Conservation (phyloP, 2,888 invertebrate genomes). For the Nemurella pictetii region DNA sequence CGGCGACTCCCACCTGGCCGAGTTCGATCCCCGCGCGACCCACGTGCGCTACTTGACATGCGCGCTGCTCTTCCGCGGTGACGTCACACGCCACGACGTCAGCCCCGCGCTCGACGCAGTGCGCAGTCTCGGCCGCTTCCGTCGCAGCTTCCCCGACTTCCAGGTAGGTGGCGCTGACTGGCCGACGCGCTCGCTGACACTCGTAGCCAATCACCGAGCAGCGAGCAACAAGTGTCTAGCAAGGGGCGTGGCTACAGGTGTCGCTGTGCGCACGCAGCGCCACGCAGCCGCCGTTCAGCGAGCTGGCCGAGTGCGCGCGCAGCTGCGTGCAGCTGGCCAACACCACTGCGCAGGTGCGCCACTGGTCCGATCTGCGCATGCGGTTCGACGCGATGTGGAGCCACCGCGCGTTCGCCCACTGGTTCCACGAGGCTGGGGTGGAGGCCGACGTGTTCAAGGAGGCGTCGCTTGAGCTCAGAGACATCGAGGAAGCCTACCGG, state of each 20-base stretch:
- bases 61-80: neutral
- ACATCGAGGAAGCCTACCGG: neutral
- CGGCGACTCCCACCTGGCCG: neutral
- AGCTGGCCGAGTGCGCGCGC: neutral
- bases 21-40: neutral
- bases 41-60: neutral
- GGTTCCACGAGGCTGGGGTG: neutral
- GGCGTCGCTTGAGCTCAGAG: neutral
- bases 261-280: neutral
- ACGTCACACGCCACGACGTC: neutral
- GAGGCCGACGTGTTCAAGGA: neutral
- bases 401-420: neutral
- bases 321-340: neutral
- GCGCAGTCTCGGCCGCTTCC: neutral
- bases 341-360: neutral
- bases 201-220: too few relatives aligned
- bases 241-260: neutral
- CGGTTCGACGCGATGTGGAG: neutral
- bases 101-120: neutral
- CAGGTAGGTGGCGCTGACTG: neutral
- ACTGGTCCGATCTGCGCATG: neutral
- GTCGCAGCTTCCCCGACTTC: neutral
- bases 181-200: too few relatives aligned
- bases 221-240: too few relatives aligned
- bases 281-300: constrained; percentile 1